A percentile compares a stretch with the other conserved stretches of the same genome.
Conservation (phyloP, 2,113 vertebrate species). For the Psammodynastes pulverulentus region DNA sequence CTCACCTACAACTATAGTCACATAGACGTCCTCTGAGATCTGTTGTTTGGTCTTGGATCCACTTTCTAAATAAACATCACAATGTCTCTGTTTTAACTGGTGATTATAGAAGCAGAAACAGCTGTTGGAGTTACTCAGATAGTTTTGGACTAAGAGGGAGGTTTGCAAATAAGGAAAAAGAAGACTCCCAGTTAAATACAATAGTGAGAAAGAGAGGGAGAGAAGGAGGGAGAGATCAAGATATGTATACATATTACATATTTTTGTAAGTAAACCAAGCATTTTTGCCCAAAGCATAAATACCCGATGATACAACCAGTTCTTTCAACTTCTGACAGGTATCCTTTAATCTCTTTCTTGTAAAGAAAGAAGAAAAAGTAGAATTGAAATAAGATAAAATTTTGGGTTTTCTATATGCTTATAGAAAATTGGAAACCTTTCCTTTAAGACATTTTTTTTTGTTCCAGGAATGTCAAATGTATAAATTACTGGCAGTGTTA, state of each 20-base stretch:
- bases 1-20: not conserved
- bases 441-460: not conserved
- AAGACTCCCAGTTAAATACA: not conserved
- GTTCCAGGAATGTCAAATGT: not conserved
- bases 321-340: not conserved
- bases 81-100: not conserved
- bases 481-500: not conserved
- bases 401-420: not conserved
- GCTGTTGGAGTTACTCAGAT: not conserved
- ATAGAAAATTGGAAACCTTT: not conserved
- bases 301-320: not conserved
- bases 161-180: not conserved
- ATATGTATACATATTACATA: not conserved
- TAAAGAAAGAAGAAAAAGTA: not conserved
- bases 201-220: not conserved
- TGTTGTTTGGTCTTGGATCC: not conserved
- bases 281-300: not conserved
- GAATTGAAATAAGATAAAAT: not conserved
- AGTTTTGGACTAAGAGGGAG: not conserved
- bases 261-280: not conserved
- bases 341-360: not conserved
- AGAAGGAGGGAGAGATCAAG: not conserved
- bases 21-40: not conserved
- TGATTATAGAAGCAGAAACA: not conserved
- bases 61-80: not conserved